Evolutionary conservation across 2,797 vertebrate species (phyloP).

Genomic region (Labroides dimidiatus): DNA sequence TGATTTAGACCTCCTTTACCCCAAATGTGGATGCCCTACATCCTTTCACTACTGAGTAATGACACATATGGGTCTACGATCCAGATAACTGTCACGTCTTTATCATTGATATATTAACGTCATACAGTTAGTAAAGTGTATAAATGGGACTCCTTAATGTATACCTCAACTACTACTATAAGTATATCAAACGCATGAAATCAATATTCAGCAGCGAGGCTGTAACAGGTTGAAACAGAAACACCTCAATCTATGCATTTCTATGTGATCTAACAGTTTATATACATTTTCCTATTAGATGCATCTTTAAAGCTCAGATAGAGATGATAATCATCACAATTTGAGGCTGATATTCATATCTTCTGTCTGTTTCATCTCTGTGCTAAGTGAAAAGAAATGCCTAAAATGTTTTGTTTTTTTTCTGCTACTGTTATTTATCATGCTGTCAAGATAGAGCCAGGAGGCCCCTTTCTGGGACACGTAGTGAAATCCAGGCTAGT

Average conservation of each 20-base stretch:
- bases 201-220: background rate
- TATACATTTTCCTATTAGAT: background rate
- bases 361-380: no score
- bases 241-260: background rate
- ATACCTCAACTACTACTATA: background rate
- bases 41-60: background rate
- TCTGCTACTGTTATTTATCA: slow-evolving; percentile 14
- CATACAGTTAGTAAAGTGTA: background rate
- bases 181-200: no score
- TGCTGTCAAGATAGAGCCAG: slow-evolving; percentile 11
- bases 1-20: slow-evolving; percentile 52
- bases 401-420: background rate
- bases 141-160: background rate
- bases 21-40: slow-evolving; percentile 3
- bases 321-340: background rate
- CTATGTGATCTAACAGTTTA: background rate
- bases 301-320: background rate
- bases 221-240: background rate
- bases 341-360: background rate
- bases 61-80: background rate
- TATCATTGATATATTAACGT: background rate
- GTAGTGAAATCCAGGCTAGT: slow-evolving; percentile 24
- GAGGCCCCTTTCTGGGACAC: slow-evolving; percentile 30
- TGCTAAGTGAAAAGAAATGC: no score
- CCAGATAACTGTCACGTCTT: slow-evolving; percentile 7